Conservation (phyloP, 23 tunicate genomes). For the Ascidia mentula region DNA sequence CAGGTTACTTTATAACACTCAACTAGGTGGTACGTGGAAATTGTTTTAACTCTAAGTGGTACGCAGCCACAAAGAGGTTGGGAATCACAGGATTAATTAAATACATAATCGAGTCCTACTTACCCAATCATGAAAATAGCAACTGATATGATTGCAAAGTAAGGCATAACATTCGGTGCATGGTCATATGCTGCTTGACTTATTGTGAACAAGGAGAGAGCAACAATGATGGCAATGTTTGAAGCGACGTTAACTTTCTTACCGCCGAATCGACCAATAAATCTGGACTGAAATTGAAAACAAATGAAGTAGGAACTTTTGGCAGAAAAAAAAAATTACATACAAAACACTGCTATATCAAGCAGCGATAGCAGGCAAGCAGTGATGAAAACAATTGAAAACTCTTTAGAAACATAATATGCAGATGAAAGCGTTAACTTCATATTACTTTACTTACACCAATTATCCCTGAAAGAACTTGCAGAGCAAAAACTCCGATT, state of each 20-base stretch:
- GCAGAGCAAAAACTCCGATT: constrained; percentile 16
- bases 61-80: too few species aligned
- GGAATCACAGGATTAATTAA: too few species aligned
- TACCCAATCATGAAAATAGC: constrained; percentile 6
- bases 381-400: background rate
- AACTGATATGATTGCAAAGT: background rate
- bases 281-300: background rate
- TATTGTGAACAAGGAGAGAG: background rate
- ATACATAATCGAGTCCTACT: too few species aligned
- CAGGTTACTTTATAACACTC: too few species aligned
- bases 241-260: constrained; percentile 2
- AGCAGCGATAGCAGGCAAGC: background rate
- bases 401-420: background rate
- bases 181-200: background rate
- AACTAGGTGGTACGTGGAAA: too few species aligned
- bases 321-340: too few species aligned
- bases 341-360: too few species aligned
- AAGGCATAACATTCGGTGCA: constrained; percentile 14
- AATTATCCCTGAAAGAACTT: background rate
- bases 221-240: background rate
- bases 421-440: background rate
- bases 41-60: too few species aligned
- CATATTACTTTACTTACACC: background rate
- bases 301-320: too few species aligned
- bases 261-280: background rate